Conservation (phyloP, 1,140 invertebrate genomes). For the Ericerus pela region DNA sequence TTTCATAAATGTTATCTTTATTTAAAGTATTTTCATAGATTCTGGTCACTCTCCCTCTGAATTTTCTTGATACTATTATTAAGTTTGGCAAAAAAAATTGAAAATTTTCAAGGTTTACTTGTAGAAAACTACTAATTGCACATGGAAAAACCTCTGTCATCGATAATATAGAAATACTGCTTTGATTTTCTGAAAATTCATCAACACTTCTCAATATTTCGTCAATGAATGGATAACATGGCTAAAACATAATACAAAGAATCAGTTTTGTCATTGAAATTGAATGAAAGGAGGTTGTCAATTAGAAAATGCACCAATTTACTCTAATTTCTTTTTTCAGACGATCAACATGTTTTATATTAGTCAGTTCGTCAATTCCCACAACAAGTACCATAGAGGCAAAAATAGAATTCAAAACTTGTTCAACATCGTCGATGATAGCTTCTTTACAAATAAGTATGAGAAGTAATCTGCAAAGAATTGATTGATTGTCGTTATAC, state of each 20-base stretch:
- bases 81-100: background rate
- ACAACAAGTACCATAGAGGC: conserved; percentile 57
- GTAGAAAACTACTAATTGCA: background rate
- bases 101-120: background rate
- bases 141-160: background rate
- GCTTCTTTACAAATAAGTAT: conserved; percentile 46
- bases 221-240: background rate
- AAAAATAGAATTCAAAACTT: conserved; percentile 50
- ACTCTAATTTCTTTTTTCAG: conserved; percentile 61
- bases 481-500: background rate
- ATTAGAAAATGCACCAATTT: too few species aligned
- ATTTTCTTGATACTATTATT: background rate
- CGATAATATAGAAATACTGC: background rate
- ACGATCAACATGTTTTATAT: conserved; percentile 57
- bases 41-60: too few species aligned
- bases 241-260: background rate
- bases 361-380: conserved; percentile 58
- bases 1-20: too few species aligned
- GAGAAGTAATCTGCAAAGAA: conserved; percentile 40
- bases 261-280: background rate
- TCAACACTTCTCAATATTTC: background rate
- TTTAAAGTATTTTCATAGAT: too few species aligned
- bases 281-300: background rate
- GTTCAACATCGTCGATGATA: conserved; percentile 35
- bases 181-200: background rate